phyloP scores from a whole-genome alignment of 2,888 invertebrate species.

The Raillietiella orientalis region DNA sequence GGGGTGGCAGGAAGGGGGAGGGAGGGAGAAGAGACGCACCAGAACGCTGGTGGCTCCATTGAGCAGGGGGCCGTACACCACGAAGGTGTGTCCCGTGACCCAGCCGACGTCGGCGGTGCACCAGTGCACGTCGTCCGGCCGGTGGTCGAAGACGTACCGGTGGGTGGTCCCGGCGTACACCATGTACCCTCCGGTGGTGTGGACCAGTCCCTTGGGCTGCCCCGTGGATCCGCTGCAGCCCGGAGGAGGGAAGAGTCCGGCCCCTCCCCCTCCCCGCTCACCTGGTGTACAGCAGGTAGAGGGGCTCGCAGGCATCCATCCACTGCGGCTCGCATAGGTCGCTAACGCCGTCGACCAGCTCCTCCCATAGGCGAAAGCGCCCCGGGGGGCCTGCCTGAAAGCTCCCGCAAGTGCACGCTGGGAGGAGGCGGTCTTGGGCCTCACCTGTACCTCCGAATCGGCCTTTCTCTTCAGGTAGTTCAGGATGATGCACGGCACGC shows the following conservation, averaged over 20 bases:
- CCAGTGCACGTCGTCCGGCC: slow-evolving; percentile 13
- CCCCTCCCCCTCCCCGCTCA: no score
- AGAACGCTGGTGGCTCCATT: slow-evolving; percentile 79
- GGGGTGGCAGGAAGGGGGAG: no score
- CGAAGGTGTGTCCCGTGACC: slow-evolving; percentile 11
- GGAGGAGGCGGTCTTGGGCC: no score
- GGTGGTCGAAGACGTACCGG: slow-evolving; percentile 18
- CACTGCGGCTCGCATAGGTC: slow-evolving; percentile 16
- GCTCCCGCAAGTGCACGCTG: no score
- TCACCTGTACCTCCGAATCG: no score
- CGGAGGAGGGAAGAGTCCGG: no score
- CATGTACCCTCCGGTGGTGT: slow-evolving; percentile 20
- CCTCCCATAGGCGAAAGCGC: no score
- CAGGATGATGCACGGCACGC: no score
- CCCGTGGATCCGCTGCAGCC: slow-evolving; percentile 20
- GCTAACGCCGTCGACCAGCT: slow-evolving; percentile 12
- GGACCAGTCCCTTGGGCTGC: slow-evolving; percentile 21
- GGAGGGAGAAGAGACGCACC: no score
- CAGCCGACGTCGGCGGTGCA: slow-evolving; percentile 15
- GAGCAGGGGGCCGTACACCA: slow-evolving; percentile 65
- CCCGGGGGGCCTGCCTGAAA: no score
- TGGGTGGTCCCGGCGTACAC: slow-evolving; percentile 16
- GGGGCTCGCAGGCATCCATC: slow-evolving; percentile 20
- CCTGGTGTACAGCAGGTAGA: slow-evolving; percentile 21
- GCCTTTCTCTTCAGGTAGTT: no score